Conservation (phyloP, 2,113 vertebrate genomes). For the Perca fluviatilis region DNA sequence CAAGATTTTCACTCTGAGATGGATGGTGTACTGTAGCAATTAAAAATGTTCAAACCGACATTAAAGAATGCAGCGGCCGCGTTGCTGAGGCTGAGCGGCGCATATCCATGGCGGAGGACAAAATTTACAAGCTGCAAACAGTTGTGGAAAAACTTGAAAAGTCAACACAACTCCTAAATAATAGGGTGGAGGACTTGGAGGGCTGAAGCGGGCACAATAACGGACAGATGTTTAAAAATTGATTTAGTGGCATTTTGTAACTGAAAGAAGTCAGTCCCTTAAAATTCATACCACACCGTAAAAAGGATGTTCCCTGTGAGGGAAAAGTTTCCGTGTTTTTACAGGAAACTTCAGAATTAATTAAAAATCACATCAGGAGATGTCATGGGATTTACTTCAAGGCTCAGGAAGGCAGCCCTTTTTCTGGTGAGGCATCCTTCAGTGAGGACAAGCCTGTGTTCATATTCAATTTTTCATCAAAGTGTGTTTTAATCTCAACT, state of each 20-base stretch:
- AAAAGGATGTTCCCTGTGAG: constrained; percentile 47
- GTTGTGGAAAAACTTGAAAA: too few relatives aligned
- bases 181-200: too few relatives aligned
- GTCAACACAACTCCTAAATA: too few relatives aligned
- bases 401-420: constrained; percentile 69
- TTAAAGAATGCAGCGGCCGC: too few relatives aligned
- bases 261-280: constrained; percentile 47
- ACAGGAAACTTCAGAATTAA: constrained; percentile 78
- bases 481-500: constrained; percentile 78
- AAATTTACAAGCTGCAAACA: too few relatives aligned
- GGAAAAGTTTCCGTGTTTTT: constrained; percentile 66
- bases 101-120: too few relatives aligned
- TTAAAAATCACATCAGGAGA: constrained; percentile 81
- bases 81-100: too few relatives aligned
- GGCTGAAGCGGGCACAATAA: too few relatives aligned
- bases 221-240: constrained; percentile 9
- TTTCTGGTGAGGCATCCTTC: constrained; percentile 71
- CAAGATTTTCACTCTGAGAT: too few relatives aligned
- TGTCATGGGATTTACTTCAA: constrained; percentile 80
- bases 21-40: too few relatives aligned
- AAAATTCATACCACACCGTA: constrained; percentile 54
- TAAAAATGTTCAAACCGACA: too few relatives aligned
- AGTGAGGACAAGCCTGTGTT: constrained; percentile 70
- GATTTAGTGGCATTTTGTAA: constrained; percentile 37
- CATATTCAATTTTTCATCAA: constrained; percentile 84